Percentiles rank a stretch among this genome's conserved stretches.
Evolutionary conservation across 2,888 invertebrate genomes (phyloP).

Genomic region (Dorcus hopei): DNA sequence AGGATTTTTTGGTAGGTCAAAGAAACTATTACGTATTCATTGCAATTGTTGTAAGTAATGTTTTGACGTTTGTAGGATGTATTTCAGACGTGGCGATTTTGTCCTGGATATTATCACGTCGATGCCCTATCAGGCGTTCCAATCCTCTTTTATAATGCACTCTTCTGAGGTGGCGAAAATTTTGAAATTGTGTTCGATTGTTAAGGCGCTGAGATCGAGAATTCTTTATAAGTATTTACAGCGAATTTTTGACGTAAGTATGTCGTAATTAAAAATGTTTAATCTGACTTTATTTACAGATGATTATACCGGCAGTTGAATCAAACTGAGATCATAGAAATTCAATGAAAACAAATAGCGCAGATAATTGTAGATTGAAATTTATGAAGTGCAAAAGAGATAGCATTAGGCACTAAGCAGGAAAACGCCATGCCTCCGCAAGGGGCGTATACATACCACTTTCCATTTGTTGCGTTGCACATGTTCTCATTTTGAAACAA

Average conservation of each 20-base stretch:
- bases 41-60: no score
- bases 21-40: not conserved
- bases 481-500: no score
- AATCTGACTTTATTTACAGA: no score
- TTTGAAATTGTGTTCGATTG: conserved; percentile 28
- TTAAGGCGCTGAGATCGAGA: conserved; percentile 40
- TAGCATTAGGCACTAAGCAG: no score
- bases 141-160: conserved; percentile 9
- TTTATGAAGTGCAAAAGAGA: no score
- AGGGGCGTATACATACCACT: no score
- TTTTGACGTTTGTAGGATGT: conserved; percentile 33
- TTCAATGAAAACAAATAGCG: no score
- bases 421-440: no score
- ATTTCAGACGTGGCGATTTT: conserved; percentile 35
- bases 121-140: conserved; percentile 36
- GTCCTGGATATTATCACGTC: conserved; percentile 38
- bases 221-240: conserved; percentile 36
- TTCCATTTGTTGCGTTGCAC: no score
- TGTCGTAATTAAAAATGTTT: not conserved
- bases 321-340: no score
- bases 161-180: conserved; percentile 27
- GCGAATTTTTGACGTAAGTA: conserved; percentile 37
- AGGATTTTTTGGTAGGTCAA: not conserved
- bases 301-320: no score
- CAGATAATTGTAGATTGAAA: no score